Evolutionary conservation across 2,888 invertebrate species (phyloP).

Genomic region (Polydesmus complanatus): DNA sequence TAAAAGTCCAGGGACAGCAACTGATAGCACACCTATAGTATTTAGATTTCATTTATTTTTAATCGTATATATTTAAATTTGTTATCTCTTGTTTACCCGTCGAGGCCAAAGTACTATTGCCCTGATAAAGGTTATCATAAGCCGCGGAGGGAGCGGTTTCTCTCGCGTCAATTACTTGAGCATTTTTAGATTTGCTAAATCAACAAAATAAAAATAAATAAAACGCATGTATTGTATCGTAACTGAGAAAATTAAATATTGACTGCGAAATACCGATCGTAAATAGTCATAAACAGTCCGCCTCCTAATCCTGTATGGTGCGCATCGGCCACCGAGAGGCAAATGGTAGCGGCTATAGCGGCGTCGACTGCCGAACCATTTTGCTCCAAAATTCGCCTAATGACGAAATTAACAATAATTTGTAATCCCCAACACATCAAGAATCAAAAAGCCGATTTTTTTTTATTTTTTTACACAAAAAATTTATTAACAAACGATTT

Average conservation of each 20-base stretch:
- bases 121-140: slow-evolving; percentile 36
- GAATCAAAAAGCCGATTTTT: too few species aligned
- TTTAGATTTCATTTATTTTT: slow-evolving; percentile 20
- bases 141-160: slow-evolving; percentile 61
- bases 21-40: slow-evolving; percentile 38
- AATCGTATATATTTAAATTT: too few species aligned
- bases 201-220: background rate
- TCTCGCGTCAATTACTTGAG: slow-evolving; percentile 55
- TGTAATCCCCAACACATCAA: too few species aligned
- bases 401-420: too few species aligned
- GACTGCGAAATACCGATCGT: slow-evolving; percentile 31
- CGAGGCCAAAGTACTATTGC: slow-evolving; percentile 34
- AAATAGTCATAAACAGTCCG: slow-evolving; percentile 64
- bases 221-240: background rate
- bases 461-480: too few species aligned
- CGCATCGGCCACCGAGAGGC: slow-evolving; percentile 31
- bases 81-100: slow-evolving; percentile 36
- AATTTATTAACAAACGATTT: too few species aligned
- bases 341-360: slow-evolving; percentile 32
- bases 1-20: slow-evolving; percentile 82
- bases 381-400: slow-evolving; percentile 24
- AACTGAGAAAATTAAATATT: background rate
- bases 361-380: slow-evolving; percentile 35
- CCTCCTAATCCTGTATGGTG: slow-evolving; percentile 46
- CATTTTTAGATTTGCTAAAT: slow-evolving; percentile 38